A percentile compares a stretch with the other conserved stretches of the same genome.
Conservation (phyloP, 2,113 vertebrate genomes). For the Dromiciops gliroides region DNA sequence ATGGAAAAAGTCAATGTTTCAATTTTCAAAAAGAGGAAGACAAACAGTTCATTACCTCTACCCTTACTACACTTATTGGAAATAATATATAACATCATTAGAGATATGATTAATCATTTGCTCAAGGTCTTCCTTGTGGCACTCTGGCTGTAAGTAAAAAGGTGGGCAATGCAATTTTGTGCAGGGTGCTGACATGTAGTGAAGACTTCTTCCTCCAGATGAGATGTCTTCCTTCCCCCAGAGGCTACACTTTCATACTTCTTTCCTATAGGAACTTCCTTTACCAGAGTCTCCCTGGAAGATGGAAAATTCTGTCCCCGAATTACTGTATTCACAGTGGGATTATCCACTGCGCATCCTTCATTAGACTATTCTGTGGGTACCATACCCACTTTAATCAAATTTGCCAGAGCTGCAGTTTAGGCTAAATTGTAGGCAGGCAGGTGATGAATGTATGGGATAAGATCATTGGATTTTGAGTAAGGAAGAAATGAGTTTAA, state of each 20-base stretch:
- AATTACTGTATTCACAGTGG: neutral
- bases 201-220: neutral
- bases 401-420: neutral
- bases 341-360: neutral
- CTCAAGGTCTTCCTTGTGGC: neutral
- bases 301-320: neutral
- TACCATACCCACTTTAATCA: neutral
- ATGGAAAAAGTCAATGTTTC: neutral
- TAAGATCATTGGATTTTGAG: neutral
- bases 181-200: neutral
- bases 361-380: neutral
- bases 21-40: neutral
- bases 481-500: neutral
- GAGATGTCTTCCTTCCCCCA: neutral
- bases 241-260: neutral
- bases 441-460: neutral
- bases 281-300: neutral
- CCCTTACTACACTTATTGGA: neutral
- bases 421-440: neutral
- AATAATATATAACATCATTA: neutral
- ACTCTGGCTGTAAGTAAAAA: neutral
- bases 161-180: neutral
- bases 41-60: neutral
- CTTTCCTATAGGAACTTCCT: neutral
- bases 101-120: neutral